These are phyloP conservation scores for Thereva nobilitata DNA, from an alignment of 2,888 invertebrate species.

Conservation along the genomic window DNA sequence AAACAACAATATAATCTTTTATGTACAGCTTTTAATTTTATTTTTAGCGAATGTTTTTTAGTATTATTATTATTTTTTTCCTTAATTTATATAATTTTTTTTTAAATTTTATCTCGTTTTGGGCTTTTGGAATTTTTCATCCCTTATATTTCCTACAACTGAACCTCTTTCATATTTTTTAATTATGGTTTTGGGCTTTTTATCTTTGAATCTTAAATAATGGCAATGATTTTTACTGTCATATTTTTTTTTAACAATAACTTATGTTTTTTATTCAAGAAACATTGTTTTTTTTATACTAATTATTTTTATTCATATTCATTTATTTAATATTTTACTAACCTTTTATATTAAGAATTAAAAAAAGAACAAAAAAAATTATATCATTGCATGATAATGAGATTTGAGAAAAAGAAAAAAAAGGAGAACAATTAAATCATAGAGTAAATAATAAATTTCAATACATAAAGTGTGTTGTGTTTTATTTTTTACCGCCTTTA, in stretches of 20 bases:
- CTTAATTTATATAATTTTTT: conserved; percentile 1
- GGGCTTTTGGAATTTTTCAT: conserved; percentile 5
- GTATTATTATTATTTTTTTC: conserved; percentile 5
- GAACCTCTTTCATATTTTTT: too few species aligned
- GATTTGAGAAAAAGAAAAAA: neutral
- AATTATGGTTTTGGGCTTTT: too few species aligned
- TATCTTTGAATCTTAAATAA: too few species aligned
- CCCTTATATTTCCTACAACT: neutral
- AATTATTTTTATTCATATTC: too few species aligned
- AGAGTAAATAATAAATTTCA: conserved; percentile 18
- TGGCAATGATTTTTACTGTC: too few species aligned
- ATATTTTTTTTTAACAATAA: too few species aligned
- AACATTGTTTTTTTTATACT: too few species aligned
- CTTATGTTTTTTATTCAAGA: too few species aligned
- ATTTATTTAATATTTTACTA: too few species aligned
- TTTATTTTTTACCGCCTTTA: conserved; percentile 19
- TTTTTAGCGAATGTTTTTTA: conserved; percentile 26
- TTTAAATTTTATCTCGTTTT: conserved; percentile 16
- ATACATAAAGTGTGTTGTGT: conserved; percentile 14
- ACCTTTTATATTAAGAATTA: too few species aligned
- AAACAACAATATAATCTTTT: neutral
- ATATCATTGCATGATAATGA: neutral
- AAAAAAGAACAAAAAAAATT: too few species aligned
- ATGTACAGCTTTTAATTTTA: conserved; percentile 20
- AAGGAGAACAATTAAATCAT: neutral